These are phyloP conservation scores for Apodemus sylvaticus DNA, from an alignment of 2,113 vertebrate species.

Conservation along the genomic window DNA sequence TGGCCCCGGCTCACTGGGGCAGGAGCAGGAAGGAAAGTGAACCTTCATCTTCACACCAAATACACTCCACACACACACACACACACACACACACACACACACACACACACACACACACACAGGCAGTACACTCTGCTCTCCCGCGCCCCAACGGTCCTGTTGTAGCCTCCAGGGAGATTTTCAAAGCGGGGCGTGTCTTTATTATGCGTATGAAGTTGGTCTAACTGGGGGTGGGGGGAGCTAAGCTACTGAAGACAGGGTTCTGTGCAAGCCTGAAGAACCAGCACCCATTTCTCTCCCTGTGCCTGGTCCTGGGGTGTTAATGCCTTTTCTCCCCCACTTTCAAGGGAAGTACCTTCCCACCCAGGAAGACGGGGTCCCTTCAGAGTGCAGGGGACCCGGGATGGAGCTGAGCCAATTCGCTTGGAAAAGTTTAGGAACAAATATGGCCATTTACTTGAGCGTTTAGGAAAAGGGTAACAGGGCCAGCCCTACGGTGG, in stretches of 20 bases:
- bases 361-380: not conserved
- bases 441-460: not conserved
- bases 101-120: not conserved
- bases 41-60: not conserved
- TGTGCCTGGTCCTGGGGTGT: not conserved
- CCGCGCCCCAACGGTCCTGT: conserved; percentile 37
- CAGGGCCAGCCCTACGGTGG: not conserved
- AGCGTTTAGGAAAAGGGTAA: too few species aligned
- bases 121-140: not conserved
- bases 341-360: not conserved
- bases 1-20: not conserved
- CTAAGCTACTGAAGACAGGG: not conserved
- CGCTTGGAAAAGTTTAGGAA: not conserved
- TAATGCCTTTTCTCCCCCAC: not conserved
- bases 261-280: not conserved
- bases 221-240: not conserved
- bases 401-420: not conserved
- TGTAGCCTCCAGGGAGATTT: conserved; percentile 60
- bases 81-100: not conserved
- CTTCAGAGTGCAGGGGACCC: not conserved
- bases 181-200: conserved; percentile 68
- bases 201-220: not conserved
- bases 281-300: not conserved
- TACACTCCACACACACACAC: not conserved
- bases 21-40: not conserved